A percentile compares a stretch with the other conserved stretches of the same genome.
phyloP scores from a whole-genome alignment of 2,888 invertebrate species.

The Sialis lutaria region DNA sequence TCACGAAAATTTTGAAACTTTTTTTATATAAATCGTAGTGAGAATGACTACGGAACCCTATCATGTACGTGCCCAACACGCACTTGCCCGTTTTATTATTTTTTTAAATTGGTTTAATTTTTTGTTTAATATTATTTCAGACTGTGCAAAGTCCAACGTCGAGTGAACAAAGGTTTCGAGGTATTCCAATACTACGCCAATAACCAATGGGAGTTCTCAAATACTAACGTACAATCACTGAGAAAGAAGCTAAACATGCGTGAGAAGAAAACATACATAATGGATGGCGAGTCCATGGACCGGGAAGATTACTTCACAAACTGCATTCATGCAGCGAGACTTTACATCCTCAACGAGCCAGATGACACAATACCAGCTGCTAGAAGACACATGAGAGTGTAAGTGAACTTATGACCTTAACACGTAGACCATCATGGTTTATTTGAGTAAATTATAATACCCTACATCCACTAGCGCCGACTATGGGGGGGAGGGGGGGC shows the following conservation, averaged over 20 bases:
- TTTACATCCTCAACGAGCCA: slow-evolving; percentile 66
- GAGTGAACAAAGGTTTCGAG: slow-evolving; percentile 72
- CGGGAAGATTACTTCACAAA: slow-evolving; percentile 66
- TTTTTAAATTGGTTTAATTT: too few species aligned
- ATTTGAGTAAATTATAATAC: neutral
- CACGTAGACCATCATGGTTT: neutral
- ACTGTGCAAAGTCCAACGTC: slow-evolving; percentile 63
- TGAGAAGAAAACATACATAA: slow-evolving; percentile 47
- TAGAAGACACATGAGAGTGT: slow-evolving; percentile 63
- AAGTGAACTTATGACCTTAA: slow-evolving; percentile 22
- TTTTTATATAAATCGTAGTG: too few species aligned
- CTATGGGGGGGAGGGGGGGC: too few species aligned
- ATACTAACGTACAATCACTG: slow-evolving; percentile 39
- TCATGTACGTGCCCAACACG: too few species aligned
- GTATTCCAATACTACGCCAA: slow-evolving; percentile 85
- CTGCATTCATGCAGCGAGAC: slow-evolving; percentile 63
- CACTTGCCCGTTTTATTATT: too few species aligned
- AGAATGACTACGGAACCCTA: too few species aligned
- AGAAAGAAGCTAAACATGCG: slow-evolving; percentile 41
- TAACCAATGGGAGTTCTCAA: slow-evolving; percentile 80
- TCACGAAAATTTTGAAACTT: too few species aligned
- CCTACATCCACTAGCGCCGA: neutral
- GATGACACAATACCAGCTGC: slow-evolving; percentile 69
- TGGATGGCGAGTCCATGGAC: slow-evolving; percentile 55
- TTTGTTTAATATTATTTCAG: slow-evolving; percentile 27